A percentile compares a stretch with the other conserved stretches of the same genome.
phyloP scores from a whole-genome alignment of 2,113 vertebrate genomes.

The Zosterops borbonicus region DNA sequence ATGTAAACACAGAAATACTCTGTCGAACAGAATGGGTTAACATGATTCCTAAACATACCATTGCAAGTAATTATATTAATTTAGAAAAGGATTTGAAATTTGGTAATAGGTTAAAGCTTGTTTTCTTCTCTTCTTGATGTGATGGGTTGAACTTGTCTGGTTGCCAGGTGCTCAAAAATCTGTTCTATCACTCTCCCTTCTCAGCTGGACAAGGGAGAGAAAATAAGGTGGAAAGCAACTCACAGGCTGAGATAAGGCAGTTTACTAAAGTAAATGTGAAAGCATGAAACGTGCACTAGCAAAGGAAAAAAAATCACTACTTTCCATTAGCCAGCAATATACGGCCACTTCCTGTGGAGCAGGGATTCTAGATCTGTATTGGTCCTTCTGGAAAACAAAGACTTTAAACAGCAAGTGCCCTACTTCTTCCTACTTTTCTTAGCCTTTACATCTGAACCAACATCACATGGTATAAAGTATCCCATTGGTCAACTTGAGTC shows the following conservation, averaged over 20 bases:
- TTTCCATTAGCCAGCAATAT: background rate
- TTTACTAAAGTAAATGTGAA: background rate
- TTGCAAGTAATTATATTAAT: background rate
- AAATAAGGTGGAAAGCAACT: background rate
- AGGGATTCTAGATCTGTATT: background rate
- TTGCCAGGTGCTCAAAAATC: background rate
- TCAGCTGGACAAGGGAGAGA: background rate
- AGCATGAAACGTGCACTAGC: accelerated
- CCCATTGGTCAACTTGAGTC: background rate
- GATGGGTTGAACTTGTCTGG: background rate
- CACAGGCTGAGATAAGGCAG: background rate
- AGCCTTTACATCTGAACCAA: background rate
- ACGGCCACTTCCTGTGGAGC: accelerated
- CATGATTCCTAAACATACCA: background rate
- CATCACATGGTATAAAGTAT: background rate
- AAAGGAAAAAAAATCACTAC: background rate
- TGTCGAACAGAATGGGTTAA: background rate
- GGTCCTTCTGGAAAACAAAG: background rate
- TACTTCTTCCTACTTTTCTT: background rate
- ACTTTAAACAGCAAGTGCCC: background rate
- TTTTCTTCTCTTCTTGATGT: background rate
- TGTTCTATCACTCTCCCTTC: background rate
- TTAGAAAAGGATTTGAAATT: background rate
- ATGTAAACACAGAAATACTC: background rate
- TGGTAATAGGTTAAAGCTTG: background rate